Evolutionary conservation across 2,797 vertebrate species (phyloP), one percentile per base, ranked within the genome.

Genomic region (Crenichthys baileyi): DNA sequence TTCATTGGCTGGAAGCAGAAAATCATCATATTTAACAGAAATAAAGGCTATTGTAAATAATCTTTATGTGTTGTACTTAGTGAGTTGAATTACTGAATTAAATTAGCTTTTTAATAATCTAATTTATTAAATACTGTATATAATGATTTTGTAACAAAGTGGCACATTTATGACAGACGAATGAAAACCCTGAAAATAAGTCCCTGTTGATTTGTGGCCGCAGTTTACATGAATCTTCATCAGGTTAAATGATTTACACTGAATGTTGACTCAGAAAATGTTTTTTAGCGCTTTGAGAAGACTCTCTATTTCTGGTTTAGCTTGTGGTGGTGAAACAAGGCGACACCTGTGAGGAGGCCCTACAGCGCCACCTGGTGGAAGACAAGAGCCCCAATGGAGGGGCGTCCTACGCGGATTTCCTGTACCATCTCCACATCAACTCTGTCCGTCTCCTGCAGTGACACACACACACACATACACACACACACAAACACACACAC

Each of bases 341-440:
- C 0, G 95, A 96, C 83, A 78, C 86, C 87, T 93, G 94, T 7
- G 95, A 96, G 85, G 94, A 96, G 84, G 89, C 89, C 3, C 88
- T 96, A 77, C 95, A 95, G 89, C 94, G 86, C 79, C 94, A 95
- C 86, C 92, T 96, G 5, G 95, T 96, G 73, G 95, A 96, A 75
- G 96, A 96, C 82, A 96, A 95, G 89, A 96, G 95, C 79, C 96
- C 95, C 44, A 96, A 96, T 3, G 95, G 96, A 22, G 96, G 96
- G 9, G 96, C 95, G 0, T 95, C 95, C 9, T 96, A 96, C 3
- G 92, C 96, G 0, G 96, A 96, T 88, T 96, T 96, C 89, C 93
- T 96, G 65, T 96, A 94, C 85, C 95, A 96, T 71, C 89, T 96
- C 44, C 96, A 96, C 12, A 77, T 96, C 82, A 95, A 94, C 93